Conservation (phyloP, 2,113 vertebrate species). For the Vireo altiloquus region DNA sequence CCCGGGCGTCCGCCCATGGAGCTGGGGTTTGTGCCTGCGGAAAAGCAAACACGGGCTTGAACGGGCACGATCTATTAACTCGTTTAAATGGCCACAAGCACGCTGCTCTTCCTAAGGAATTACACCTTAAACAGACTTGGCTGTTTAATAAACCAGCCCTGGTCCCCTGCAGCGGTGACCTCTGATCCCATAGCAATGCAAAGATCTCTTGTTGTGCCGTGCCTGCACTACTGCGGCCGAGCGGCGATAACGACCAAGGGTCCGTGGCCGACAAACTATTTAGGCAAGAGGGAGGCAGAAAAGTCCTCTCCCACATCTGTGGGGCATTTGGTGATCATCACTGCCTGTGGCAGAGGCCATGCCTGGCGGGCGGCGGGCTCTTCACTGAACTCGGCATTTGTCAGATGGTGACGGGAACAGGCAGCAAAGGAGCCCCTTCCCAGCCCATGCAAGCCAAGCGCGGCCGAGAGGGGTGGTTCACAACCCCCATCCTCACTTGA, state of each 20-base stretch:
- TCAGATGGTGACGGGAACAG: background rate
- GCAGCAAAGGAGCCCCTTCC: background rate
- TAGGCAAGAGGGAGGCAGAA: background rate
- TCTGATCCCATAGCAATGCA: background rate
- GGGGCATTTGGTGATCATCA: background rate
- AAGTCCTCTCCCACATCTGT: background rate
- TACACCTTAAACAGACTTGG: background rate
- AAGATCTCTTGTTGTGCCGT: background rate
- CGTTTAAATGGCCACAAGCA: background rate
- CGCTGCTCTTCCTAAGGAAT: background rate
- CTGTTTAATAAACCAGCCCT: background rate
- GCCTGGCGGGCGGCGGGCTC: background rate
- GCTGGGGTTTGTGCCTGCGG: background rate
- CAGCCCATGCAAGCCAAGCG: fast-evolving
- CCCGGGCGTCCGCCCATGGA: fast-evolving
- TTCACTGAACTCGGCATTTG: background rate
- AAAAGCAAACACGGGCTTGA: background rate
- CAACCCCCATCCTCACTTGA: background rate
- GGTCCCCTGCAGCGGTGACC: background rate
- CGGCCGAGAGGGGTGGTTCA: background rate
- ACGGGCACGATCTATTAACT: background rate
- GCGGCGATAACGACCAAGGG: background rate
- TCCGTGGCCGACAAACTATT: background rate
- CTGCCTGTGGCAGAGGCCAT: background rate
- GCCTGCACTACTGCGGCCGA: background rate